Evolutionary conservation across 2,113 vertebrate genomes (phyloP), one percentile per base, ranked within the genome.

Genomic region (Amazona guildingii): DNA sequence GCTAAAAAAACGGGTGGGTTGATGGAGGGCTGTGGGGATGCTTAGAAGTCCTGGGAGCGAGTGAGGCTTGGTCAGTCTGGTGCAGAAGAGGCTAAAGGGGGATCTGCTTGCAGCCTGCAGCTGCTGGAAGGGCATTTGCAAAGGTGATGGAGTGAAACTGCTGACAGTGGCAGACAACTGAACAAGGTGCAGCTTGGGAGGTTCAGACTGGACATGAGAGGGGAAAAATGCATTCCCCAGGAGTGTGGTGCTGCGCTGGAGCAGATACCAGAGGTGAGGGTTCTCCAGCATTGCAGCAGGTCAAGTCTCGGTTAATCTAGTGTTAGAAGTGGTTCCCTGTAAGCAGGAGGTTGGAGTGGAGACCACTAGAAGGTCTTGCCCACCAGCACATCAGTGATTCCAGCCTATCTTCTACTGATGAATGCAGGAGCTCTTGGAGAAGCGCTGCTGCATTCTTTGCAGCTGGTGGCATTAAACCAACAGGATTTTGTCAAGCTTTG

Each of bases 391-490:
- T 46, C 25, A 20, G 52, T 55, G 62, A 48, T 72, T 85, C 62
- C 68, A 76, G 12, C 74, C 57, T 48, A 24, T 52, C 28, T 9
- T n/a, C 41, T 48, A 0, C 27, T 90, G 46, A 82, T 68, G 48
- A 74, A 51, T 46, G 33, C 35, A 39, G 61, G 59, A 51, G 76
- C 48, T 79, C 66, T 19, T 25, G 48, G 27, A 57, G 62, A 72
- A 73, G 84, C 4, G 2, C 49, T 88, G 77, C 70, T 68, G 67
- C 84, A 17, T 66, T 85, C 48, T 61, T 69, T 85, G 93, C 87
- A 85, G 86, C 49, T 76, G 84, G 54, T 91, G 89, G 62, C 92
- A 85, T 85, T 76, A 85, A 85, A 90, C 82, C 91, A 94, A 12
- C 49, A 67, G 67, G 35, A 33, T 85, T 95, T 93, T 68, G 54